Conservation (phyloP, 2,797 vertebrate genomes). For the Arctocebus calabarensis region DNA sequence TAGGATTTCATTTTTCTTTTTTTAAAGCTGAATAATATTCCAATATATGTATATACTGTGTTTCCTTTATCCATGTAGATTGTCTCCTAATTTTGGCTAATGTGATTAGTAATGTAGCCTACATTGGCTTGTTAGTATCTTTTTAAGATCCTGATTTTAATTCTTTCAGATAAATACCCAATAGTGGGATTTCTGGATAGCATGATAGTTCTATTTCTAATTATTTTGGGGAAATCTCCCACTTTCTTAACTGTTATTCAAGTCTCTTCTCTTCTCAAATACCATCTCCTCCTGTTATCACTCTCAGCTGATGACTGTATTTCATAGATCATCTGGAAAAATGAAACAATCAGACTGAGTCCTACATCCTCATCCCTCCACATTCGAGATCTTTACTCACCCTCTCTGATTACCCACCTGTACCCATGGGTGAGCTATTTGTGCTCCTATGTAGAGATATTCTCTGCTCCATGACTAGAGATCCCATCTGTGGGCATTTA, state of each 20-base stretch:
- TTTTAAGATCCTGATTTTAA: background rate
- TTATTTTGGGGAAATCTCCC: background rate
- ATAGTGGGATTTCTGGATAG: background rate
- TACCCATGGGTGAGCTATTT: background rate
- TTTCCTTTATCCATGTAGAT: background rate
- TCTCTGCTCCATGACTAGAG: background rate
- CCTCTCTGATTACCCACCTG: background rate
- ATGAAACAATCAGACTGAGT: background rate
- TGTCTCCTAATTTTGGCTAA: background rate
- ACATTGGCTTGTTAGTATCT: background rate
- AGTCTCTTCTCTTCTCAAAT: background rate
- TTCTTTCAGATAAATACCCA: background rate
- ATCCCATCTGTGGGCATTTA: background rate
- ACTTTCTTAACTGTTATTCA: background rate
- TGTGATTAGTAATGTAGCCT: background rate
- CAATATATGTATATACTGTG: background rate
- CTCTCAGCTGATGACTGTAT: background rate
- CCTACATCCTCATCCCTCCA: background rate
- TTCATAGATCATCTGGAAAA: background rate
- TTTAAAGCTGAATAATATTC: background rate
- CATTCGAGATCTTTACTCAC: background rate
- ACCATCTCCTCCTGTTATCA: background rate
- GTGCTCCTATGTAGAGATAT: background rate
- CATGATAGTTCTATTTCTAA: background rate
- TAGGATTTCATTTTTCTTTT: background rate